Base-by-base conservation (phyloP, 2,113 vertebrate species). In the Blennius ocellaris region DNA sequence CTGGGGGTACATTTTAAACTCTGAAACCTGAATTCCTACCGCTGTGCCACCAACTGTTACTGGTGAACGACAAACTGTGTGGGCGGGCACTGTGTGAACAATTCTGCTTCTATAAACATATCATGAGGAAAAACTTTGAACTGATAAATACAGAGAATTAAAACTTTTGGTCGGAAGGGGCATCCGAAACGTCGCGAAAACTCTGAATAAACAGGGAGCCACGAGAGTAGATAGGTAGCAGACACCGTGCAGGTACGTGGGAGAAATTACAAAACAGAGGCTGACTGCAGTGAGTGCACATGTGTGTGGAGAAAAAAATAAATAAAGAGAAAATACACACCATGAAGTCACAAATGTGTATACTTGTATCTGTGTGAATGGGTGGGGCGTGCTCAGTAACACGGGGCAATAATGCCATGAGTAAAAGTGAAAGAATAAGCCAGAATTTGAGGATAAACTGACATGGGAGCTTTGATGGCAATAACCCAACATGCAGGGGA, bases 401-500 rank as follows among this genome's bases (percentile, higher is more conserved):
- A 47, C 48, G 52, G 40, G 52, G 47, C 37, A 85, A 85, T 84
- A 82, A 87, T 90, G 63, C 50, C 69, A 69, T 80, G 64, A 83
- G 72, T 81, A 80, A 69, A 78, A 78, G 73, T 70, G 58, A 78
- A 69, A 78, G 50, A 63, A 73, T 70, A 76, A 74, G 60, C 55
- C 62, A 59, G 78, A 78, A 68, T 41, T 43, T 53, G 68, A 69
- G 66, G 60, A 70, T 72, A 59, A 81, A 86, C 51, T 81, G 83
- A 74, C 72, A 77, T 52, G 73, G 81, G 76, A 78, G 82, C 78
- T 82, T 86, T 80, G 73, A 70, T 59, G 30, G 72, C 78, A 90
- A 88, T 80, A 89, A 91, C 72, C 65, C 17, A 45, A 92, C 90
- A 90, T 69, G 80, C 79, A 65, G 57, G 45, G 61, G 75, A 80